Evolutionary conservation across 2,113 vertebrate species (phyloP).

Genomic region (rat (Rattus norvegicus)): DNA sequence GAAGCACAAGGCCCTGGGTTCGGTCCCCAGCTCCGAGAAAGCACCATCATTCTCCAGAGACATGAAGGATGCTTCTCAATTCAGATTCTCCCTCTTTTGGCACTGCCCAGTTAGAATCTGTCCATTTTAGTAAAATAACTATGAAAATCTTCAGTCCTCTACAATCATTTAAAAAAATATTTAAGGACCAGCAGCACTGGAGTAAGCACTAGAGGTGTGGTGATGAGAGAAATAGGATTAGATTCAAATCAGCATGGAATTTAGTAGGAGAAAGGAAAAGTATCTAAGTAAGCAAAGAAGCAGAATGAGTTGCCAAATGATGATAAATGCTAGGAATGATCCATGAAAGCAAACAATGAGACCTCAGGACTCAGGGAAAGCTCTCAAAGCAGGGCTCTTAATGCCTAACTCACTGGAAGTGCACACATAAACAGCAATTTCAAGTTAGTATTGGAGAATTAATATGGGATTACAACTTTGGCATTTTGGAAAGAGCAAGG

Average conservation of each 20-base stretch:
- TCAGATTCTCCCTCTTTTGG: background rate
- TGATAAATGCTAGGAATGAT: background rate
- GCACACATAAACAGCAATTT: background rate
- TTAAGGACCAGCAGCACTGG: background rate
- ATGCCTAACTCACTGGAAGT: background rate
- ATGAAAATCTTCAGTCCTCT: background rate
- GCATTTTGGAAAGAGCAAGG: background rate
- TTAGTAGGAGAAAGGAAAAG: background rate
- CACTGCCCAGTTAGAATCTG: background rate
- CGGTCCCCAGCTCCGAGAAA: no score
- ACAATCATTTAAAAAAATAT: background rate
- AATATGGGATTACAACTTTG: background rate
- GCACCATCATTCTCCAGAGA: conserved; percentile 10
- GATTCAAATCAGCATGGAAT: background rate
- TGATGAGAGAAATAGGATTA: background rate
- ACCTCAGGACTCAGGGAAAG: background rate
- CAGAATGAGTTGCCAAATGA: background rate
- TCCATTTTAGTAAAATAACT: background rate
- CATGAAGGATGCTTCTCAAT: background rate
- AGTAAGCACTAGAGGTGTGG: background rate
- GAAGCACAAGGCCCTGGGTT: no score
- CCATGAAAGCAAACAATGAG: background rate
- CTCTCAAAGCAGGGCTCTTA: background rate
- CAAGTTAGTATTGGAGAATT: background rate
- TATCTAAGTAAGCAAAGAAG: background rate